phyloP scores from a whole-genome alignment of 2,113 vertebrate genomes.

The Ranitomeya imitator region DNA sequence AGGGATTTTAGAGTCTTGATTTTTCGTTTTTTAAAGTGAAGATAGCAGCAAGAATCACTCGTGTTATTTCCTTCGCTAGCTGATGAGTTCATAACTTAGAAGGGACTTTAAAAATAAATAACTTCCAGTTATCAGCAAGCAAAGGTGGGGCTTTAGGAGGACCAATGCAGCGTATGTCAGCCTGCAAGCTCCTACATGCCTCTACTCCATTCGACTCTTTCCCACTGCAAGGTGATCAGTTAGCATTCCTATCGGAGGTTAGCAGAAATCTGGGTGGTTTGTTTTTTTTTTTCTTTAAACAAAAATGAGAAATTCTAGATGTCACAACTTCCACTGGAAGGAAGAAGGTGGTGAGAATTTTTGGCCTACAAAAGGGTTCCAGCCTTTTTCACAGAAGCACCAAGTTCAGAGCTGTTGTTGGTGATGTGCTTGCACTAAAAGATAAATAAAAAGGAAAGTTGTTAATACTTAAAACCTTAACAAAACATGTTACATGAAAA shows the following conservation, averaged over 20 bases:
- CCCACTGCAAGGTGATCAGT: constrained; percentile 90
- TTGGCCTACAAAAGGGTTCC: constrained; percentile 78
- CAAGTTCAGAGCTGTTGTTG: constrained; percentile 97
- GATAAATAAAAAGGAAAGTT: constrained; percentile 58
- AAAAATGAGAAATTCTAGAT: constrained; percentile 82
- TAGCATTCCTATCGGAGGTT: constrained; percentile 94
- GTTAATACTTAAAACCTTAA: not conserved
- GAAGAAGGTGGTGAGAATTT: constrained; percentile 76
- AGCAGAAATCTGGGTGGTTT: constrained; percentile 72
- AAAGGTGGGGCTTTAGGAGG: constrained; percentile 80
- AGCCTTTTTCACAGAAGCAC: constrained; percentile 81
- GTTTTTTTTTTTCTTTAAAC: constrained; percentile 64
- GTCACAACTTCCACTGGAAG: constrained; percentile 83
- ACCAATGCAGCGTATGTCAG: constrained; percentile 75
- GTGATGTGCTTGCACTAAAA: constrained; percentile 95
- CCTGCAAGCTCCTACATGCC: constrained; percentile 77
- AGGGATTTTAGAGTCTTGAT: constrained; percentile 87
- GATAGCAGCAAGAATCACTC: constrained; percentile 97
- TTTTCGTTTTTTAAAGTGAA: constrained; percentile 74
- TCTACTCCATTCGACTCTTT: constrained; percentile 78
- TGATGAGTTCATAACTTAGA: constrained; percentile 89
- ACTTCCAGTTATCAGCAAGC: constrained; percentile 94
- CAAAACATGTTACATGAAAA: not conserved
- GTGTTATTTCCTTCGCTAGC: constrained; percentile 93
- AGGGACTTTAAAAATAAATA: constrained; percentile 95